Percentiles rank a stretch among this genome's conserved stretches.
These are phyloP conservation scores for Hippasteria phrygiana DNA, from an alignment of 53 echinoderm and acorn worm species.

Conservation along the genomic window DNA sequence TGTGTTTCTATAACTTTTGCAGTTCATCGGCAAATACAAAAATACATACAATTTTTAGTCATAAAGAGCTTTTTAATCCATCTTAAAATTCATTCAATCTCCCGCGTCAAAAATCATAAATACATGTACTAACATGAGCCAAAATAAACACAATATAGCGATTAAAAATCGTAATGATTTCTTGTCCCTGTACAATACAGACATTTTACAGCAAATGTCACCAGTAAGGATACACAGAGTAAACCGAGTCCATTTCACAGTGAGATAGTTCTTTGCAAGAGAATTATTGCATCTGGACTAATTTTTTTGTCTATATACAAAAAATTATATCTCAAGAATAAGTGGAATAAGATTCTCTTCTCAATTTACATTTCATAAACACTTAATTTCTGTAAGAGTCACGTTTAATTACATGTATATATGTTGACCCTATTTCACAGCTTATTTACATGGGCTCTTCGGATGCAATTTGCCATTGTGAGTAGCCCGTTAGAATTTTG, in stretches of 20 bases:
- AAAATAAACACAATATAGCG: neutral
- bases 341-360: neutral
- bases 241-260: too few species aligned
- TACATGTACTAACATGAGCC: neutral
- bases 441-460: neutral
- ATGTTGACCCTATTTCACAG: neutral
- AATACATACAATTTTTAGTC: too few species aligned
- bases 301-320: neutral
- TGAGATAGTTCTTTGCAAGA: too few species aligned
- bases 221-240: too few species aligned
- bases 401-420: neutral
- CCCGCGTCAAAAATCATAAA: too few species aligned
- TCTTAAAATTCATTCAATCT: too few species aligned
- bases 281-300: neutral
- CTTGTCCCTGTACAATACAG: too few species aligned
- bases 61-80: too few species aligned
- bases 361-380: neutral
- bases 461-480: neutral
- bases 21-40: too few species aligned
- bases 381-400: neutral
- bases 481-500: too few species aligned
- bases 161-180: neutral
- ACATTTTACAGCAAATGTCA: too few species aligned
- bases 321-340: neutral
- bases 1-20: too few species aligned